These are phyloP conservation scores for Terrapene triunguis DNA, from an alignment of 2,113 vertebrate genomes.

Conservation along the genomic window DNA sequence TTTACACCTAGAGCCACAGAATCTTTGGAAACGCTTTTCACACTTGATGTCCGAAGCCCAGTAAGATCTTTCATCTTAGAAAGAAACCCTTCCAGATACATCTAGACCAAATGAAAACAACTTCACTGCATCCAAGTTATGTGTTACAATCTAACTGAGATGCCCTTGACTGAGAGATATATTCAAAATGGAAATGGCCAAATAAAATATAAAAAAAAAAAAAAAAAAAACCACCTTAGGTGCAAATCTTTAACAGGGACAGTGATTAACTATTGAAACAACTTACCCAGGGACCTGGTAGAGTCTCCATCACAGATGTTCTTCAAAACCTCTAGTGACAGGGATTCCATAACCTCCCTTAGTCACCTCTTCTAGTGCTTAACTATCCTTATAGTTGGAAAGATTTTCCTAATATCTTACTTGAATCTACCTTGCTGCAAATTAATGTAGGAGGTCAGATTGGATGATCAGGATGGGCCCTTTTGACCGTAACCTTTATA, in stretches of 20 bases:
- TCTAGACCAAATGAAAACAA: background rate
- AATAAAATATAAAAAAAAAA: too few species aligned
- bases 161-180: background rate
- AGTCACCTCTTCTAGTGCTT: too few species aligned
- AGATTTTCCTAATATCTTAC: too few species aligned
- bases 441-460: background rate
- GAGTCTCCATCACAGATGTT: background rate
- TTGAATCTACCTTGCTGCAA: too few species aligned
- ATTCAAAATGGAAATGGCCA: background rate
- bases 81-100: conserved; percentile 11
- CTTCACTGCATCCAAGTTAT: background rate
- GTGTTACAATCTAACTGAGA: background rate
- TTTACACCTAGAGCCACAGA: conserved; percentile 3
- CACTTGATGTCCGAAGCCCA: conserved; percentile 26
- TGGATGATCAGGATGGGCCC: background rate
- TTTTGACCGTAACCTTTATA: background rate
- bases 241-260: background rate
- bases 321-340: too few species aligned
- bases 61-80: background rate
- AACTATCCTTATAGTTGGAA: too few species aligned
- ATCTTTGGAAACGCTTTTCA: conserved; percentile 21
- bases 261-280: background rate
- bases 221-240: background rate
- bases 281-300: background rate
- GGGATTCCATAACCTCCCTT: too few species aligned